Evolutionary conservation across 2,113 vertebrate genomes (phyloP), one percentile per base, ranked within the genome.

Genomic region (Shinisaurus crocodilurus): DNA sequence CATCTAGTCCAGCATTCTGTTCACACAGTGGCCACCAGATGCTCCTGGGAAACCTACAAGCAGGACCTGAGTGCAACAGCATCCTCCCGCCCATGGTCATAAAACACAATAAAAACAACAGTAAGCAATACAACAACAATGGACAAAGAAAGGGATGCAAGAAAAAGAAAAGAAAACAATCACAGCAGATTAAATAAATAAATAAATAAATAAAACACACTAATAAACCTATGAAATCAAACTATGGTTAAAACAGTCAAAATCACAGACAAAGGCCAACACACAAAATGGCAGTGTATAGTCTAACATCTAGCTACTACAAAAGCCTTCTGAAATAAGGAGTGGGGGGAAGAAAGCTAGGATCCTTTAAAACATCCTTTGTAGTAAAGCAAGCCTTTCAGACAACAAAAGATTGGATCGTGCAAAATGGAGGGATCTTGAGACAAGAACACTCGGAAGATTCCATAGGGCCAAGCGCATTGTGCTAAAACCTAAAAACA

Each of bases 91-190:
- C 2, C 54, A 54, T 3, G 32, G 45, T 13, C 32, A 13, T 25
- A n/a, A 69, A 63, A 74, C 72, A 74, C n/a, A 18, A 37, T 18
- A 23, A 37, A 3, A 60, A 63, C 13, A n/a, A 72, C 32, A 32
- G 20, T 37, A 40, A 40, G 23, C 40, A 77, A 40, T 81, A 57
- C 34, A 81, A n/a, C 32, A 37, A 60, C 16, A 60, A 18, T 20
- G 34, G 50, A 18, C 80, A 32, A 48, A 37, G 5, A n/a, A n/a
- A n/a, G n/a, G n/a, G n/a, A n/a, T n/a, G n/a, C n/a, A n/a, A n/a
- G n/a, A n/a, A n/a, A 16, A 5, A 13, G 34, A 12, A 0, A 48
- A 1, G 34, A 54, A 54, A 80, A 1, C 3, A 9, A 7, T 2
- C 9, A 45, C 23, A 3, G 40, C 15, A 34, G 23, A 40, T 37